Conservation (phyloP, 2,888 invertebrate genomes). For the Erpobdella octoculata region DNA sequence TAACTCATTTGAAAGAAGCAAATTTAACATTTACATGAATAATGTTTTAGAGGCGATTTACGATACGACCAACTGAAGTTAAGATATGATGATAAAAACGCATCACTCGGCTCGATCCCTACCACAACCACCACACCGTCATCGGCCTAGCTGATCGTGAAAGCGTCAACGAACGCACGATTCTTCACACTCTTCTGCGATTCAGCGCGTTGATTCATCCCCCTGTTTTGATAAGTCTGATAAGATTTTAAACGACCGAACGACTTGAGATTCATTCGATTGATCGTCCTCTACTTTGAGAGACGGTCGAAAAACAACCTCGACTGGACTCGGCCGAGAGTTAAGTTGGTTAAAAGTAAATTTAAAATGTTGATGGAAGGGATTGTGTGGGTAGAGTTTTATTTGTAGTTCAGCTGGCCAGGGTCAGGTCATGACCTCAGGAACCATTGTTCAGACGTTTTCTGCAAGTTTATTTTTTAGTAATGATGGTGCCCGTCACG, state of each 20-base stretch:
- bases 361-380: neutral
- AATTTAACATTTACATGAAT: neutral
- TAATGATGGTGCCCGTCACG: too few species aligned
- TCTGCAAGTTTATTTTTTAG: neutral
- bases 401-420: neutral
- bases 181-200: neutral
- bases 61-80: slow-evolving; percentile 9
- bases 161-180: slow-evolving; percentile 8
- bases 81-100: neutral
- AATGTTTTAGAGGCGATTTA: slow-evolving; percentile 7
- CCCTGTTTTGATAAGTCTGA: slow-evolving; percentile 3
- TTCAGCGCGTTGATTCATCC: too few species aligned
- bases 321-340: slow-evolving; percentile 9
- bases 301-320: too few species aligned
- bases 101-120: too few species aligned
- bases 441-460: neutral
- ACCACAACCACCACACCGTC: neutral
- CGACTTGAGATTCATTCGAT: neutral
- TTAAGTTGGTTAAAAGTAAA: slow-evolving; percentile 7
- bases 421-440: neutral
- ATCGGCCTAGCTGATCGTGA: slow-evolving; percentile 1
- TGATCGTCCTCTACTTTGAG: too few species aligned
- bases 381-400: neutral
- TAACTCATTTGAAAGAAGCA: neutral
- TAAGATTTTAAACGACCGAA: slow-evolving; percentile 6